These are phyloP conservation scores for Fragum whitleyi DNA, from an alignment of 2,888 invertebrate species.

Conservation along the genomic window DNA sequence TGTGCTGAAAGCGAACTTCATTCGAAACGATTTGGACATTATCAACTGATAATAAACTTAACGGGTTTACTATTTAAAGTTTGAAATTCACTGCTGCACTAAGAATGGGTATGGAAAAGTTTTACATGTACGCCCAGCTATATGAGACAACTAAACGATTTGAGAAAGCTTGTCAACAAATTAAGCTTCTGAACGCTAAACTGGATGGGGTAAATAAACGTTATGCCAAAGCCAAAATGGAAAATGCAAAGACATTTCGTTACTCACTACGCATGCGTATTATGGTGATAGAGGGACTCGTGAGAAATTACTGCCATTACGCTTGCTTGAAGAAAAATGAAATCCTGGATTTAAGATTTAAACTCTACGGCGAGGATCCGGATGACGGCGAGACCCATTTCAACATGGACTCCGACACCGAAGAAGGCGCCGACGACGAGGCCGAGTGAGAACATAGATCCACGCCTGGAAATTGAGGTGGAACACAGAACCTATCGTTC, in stretches of 20 bases:
- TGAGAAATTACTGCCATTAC: slow-evolving; percentile 65
- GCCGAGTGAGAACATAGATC: background rate
- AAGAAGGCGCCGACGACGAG: slow-evolving; percentile 23
- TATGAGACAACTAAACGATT: slow-evolving; percentile 53
- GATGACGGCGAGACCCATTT: slow-evolving; percentile 39
- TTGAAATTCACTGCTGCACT: too few relatives aligned
- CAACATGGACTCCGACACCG: slow-evolving; percentile 17
- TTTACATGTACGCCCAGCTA: slow-evolving; percentile 63
- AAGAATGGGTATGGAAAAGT: slow-evolving; percentile 65
- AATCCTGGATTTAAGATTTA: slow-evolving; percentile 55
- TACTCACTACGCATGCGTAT: slow-evolving; percentile 66
- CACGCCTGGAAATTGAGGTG: too few relatives aligned
- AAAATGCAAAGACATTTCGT: slow-evolving; percentile 53
- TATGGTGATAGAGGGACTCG: slow-evolving; percentile 62
- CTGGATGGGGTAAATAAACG: slow-evolving; percentile 51
- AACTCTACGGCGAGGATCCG: slow-evolving; percentile 45
- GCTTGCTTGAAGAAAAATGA: slow-evolving; percentile 64
- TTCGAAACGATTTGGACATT: too few relatives aligned
- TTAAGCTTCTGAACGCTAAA: slow-evolving; percentile 52
- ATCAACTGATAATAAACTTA: too few relatives aligned
- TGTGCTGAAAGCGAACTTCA: too few relatives aligned
- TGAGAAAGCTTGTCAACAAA: slow-evolving; percentile 60
- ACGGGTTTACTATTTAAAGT: too few relatives aligned
- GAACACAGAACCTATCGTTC: too few relatives aligned
- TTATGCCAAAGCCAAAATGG: slow-evolving; percentile 48